Evolutionary conservation across 2,797 vertebrate genomes (phyloP), one percentile per base, ranked within the genome.

Genomic region (Erpetoichthys calabaricus): DNA sequence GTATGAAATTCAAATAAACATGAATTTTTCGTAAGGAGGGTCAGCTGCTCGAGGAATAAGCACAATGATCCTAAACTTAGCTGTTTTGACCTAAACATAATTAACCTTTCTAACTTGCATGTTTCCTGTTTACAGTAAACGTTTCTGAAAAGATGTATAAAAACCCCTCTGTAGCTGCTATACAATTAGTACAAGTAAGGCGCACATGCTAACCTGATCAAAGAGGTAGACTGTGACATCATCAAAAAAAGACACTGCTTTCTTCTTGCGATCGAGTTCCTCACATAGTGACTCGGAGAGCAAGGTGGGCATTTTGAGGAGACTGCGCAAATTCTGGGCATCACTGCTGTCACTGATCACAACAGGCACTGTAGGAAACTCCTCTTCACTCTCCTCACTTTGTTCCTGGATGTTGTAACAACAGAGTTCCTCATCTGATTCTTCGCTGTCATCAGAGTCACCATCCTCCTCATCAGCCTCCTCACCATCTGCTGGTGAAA

Each of bases 161-260:
- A n/a, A n/a, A n/a, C n/a, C n/a, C n/a, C n/a, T n/a, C n/a, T n/a
- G n/a, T n/a, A n/a, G n/a, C n/a, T n/a, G n/a, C n/a, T n/a, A n/a
- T n/a, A n/a, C n/a, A n/a, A n/a, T n/a, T n/a, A n/a, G n/a, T n/a
- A n/a, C n/a, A n/a, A n/a, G n/a, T n/a, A n/a, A n/a, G n/a, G n/a
- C n/a, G n/a, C n/a, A n/a, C n/a, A n/a, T n/a, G 5, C 80, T 64
- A 68, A 99, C 96, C 87, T 98, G 92, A 73, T 99, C 92, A 0
- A 98, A 99, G 72, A 99, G 80, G 73, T 94, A 97, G 72, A 98
- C 89, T 1, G 96, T 99, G 66, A 98, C 95, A 0, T 97, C 91
- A 0, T 98, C 94, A 0, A 89, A 98, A 72, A 99, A 99, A 42
- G 94, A 94, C 65, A 99, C 96, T 0, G 88, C 92, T 70, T 97